These are phyloP conservation scores for Halictus ligatus DNA, from an alignment of 2,888 invertebrate species.

Conservation along the genomic window DNA sequence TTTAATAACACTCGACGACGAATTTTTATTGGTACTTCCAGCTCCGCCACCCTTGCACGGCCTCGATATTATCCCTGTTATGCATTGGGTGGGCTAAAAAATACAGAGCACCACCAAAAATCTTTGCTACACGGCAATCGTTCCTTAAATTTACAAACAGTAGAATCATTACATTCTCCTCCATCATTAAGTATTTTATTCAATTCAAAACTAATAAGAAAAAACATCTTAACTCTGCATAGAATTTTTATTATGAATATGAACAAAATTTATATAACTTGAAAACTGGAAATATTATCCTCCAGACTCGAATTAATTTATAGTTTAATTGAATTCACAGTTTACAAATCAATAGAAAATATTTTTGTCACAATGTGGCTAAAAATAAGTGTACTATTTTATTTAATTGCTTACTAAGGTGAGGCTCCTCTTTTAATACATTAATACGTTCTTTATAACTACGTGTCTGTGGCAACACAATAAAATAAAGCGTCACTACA, in stretches of 20 bases:
- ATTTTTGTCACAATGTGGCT: no score
- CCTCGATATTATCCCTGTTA: conserved; percentile 26
- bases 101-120: not conserved
- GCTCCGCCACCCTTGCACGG: not conserved
- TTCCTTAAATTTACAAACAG: not conserved
- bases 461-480: no score
- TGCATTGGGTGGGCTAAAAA: not conserved
- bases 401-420: not conserved
- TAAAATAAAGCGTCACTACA: no score
- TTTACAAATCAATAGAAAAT: no score
- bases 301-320: no score
- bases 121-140: no score
- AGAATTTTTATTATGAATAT: not conserved
- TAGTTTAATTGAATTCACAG: no score
- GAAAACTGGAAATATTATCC: no score
- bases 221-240: not conserved
- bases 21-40: conserved; percentile 68
- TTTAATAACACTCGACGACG: conserved; percentile 68
- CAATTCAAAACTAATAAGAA: not conserved
- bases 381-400: no score
- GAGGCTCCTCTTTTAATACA: not conserved
- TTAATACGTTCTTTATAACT: no score
- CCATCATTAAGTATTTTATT: not conserved
- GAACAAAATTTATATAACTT: not conserved
- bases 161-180: not conserved